phyloP scores from a whole-genome alignment of 2,888 invertebrate genomes.

The Thyatira batis region DNA sequence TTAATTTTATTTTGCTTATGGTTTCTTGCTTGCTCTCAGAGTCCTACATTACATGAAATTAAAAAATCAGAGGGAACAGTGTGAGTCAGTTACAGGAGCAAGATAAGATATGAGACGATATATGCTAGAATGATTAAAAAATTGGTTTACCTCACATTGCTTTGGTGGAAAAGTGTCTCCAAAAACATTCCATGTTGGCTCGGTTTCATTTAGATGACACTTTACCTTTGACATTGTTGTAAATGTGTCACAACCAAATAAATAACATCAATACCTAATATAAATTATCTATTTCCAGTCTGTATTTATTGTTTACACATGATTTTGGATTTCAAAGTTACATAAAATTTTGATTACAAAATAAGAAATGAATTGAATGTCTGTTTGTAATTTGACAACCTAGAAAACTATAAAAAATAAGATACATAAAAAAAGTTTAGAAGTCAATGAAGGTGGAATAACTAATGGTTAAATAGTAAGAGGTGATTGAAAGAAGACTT shows the following conservation, averaged over 20 bases:
- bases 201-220: constrained; percentile 1
- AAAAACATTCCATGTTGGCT: constrained; percentile 25
- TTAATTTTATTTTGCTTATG: constrained; percentile 46
- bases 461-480: too few species aligned
- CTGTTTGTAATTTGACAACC: not conserved
- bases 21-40: constrained; percentile 15
- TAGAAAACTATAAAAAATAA: not conserved
- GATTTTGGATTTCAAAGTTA: not conserved
- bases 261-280: constrained; percentile 3
- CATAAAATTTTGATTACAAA: not conserved
- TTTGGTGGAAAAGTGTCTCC: constrained; percentile 33
- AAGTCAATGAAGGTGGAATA: too few species aligned
- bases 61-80: not conserved
- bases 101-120: too few species aligned
- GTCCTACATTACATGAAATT: not conserved
- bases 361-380: not conserved
- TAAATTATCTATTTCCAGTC: constrained; percentile 3
- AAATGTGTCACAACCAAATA: not conserved
- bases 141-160: constrained; percentile 11
- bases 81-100: too few species aligned
- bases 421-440: not conserved
- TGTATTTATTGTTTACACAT: not conserved
- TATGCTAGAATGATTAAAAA: not conserved
- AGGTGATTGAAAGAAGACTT: too few species aligned
- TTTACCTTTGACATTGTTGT: not conserved